Percentiles rank a stretch among this genome's conserved stretches.
Evolutionary conservation across 2,888 invertebrate genomes (phyloP).

Genomic region (Aleiodes leptofemur): DNA sequence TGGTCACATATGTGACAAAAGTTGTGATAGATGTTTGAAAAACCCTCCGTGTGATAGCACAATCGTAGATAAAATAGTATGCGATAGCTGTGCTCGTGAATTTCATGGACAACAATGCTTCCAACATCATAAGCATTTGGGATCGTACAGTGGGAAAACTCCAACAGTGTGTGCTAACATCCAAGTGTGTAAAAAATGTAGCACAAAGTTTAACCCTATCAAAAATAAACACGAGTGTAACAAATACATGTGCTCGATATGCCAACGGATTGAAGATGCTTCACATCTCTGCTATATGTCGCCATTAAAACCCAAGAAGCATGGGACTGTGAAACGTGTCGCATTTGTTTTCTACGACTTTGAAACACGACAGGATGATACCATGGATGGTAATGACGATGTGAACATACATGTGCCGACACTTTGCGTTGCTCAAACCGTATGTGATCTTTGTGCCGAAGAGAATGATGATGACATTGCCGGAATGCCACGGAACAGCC

Average conservation of each 20-base stretch:
- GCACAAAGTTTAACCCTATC: background rate
- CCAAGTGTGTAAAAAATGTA: background rate
- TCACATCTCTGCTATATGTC: background rate
- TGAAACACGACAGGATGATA: background rate
- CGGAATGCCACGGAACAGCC: background rate
- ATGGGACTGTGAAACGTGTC: background rate
- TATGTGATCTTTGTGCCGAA: background rate
- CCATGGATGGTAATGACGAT: background rate
- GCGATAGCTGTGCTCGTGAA: background rate
- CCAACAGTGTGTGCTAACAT: background rate
- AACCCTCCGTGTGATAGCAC: background rate
- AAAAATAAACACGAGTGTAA: too few relatives aligned
- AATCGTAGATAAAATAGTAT: background rate
- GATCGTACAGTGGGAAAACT: background rate
- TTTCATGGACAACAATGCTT: background rate
- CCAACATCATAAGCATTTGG: background rate
- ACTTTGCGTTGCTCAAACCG: background rate
- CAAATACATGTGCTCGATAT: too few relatives aligned
- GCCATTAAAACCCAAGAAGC: background rate
- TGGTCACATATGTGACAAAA: background rate
- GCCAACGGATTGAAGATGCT: too few relatives aligned
- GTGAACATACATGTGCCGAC: background rate
- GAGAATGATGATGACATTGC: background rate
- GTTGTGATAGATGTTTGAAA: background rate
- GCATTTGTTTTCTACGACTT: background rate